Evolutionary conservation across 2,113 vertebrate genomes (phyloP).

Genomic region (Pogonocichla stellata): DNA sequence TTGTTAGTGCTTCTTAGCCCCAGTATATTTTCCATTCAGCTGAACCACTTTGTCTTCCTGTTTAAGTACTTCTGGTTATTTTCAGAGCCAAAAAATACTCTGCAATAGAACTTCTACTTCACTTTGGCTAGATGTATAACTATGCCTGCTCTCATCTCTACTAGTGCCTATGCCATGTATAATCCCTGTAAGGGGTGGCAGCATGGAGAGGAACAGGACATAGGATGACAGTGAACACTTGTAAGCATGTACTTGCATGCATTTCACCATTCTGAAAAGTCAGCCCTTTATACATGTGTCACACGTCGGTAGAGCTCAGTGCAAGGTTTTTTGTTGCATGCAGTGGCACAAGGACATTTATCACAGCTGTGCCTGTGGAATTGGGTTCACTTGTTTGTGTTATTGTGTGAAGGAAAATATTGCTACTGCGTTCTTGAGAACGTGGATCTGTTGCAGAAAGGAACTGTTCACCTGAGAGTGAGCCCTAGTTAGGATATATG

Average conservation of each 20-base stretch:
- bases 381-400: not conserved
- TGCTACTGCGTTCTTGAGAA: not conserved
- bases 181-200: not conserved
- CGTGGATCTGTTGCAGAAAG: rapidly evolving
- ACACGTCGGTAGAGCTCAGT: not conserved
- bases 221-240: not conserved
- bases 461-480: not conserved
- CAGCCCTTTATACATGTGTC: not conserved
- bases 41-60: not conserved
- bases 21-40: not conserved
- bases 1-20: not conserved
- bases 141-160: not conserved
- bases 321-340: not conserved
- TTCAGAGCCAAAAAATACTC: not conserved
- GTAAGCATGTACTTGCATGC: not conserved
- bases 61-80: not conserved
- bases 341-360: not conserved
- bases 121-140: not conserved
- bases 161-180: not conserved
- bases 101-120: not conserved
- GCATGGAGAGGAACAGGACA: not conserved
- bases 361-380: not conserved
- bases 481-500: not conserved
- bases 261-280: not conserved
- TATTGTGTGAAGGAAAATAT: not conserved